phyloP scores from a whole-genome alignment of 2,888 invertebrate genomes.

The Chaitophorus viminalis region DNA sequence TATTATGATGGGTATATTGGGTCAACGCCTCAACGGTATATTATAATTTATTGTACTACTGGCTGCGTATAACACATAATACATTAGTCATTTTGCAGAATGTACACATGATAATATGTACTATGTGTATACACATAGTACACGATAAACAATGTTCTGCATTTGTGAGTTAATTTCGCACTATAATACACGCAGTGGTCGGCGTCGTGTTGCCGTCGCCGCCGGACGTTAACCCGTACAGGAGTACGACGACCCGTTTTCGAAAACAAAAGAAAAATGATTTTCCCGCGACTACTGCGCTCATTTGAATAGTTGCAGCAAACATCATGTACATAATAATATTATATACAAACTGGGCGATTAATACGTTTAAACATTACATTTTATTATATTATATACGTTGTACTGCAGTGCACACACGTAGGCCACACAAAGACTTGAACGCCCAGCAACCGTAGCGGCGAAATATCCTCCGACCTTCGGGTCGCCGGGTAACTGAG shows the following conservation, averaged over 20 bases:
- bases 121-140: no score
- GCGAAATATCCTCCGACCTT: conserved; percentile 44
- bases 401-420: neutral
- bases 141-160: conserved; percentile 1
- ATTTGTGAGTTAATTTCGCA: conserved; percentile 21
- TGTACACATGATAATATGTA: neutral
- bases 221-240: conserved; percentile 41
- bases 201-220: neutral
- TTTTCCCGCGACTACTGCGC: neutral
- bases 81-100: neutral
- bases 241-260: conserved; percentile 43
- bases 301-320: neutral
- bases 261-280: neutral
- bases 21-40: neutral
- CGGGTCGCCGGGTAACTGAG: conserved; percentile 78
- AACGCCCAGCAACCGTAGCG: conserved; percentile 17
- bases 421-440: conserved; percentile 25
- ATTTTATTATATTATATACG: no score
- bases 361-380: no score
- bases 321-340: no score
- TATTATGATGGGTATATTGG: no score
- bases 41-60: no score
- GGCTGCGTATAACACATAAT: neutral
- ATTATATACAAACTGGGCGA: no score
- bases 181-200: neutral